phyloP scores from a whole-genome alignment of 2,797 vertebrate genomes.

The Catostomus latipinnis region DNA sequence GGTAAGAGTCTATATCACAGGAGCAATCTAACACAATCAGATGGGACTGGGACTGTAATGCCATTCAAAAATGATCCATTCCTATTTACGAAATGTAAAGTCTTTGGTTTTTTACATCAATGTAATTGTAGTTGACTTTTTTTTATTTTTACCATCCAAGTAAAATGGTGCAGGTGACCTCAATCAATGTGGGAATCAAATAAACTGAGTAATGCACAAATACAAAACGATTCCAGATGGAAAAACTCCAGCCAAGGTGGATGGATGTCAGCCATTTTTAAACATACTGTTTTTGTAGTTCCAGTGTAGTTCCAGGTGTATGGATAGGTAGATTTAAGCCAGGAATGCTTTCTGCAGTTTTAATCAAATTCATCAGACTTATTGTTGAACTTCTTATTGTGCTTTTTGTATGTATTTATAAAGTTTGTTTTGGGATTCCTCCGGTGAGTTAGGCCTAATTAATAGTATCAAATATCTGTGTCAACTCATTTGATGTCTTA shows the following conservation, averaged over 20 bases:
- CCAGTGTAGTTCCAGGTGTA: constrained; percentile 70
- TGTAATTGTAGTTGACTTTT: not conserved
- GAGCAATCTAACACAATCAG: constrained; percentile 6
- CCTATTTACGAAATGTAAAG: constrained; percentile 2
- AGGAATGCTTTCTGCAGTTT: constrained; percentile 75
- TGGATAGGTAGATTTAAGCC: constrained; percentile 72
- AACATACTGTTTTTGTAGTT: constrained; percentile 56
- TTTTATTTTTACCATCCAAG: constrained; percentile 17
- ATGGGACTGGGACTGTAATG: not conserved
- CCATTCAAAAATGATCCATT: constrained; percentile 7
- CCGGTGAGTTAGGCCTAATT: constrained; percentile 81
- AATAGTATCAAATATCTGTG: constrained; percentile 78
- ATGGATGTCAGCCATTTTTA: constrained; percentile 56
- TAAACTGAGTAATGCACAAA: constrained; percentile 13
- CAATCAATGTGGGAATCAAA: not conserved
- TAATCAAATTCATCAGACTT: constrained; percentile 73
- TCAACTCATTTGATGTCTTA: constrained; percentile 83
- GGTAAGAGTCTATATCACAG: constrained; percentile 29
- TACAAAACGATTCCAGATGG: constrained; percentile 19
- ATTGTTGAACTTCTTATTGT: constrained; percentile 74
- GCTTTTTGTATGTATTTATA: constrained; percentile 84
- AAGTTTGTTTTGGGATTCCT: constrained; percentile 75
- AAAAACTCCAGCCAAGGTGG: constrained; percentile 5
- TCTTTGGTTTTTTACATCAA: constrained; percentile 30
- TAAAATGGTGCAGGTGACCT: too few relatives aligned